Percentiles rank a stretch among this genome's conserved stretches.
phyloP scores from a whole-genome alignment of 2,888 invertebrate species.

The Thymelicus lineola region DNA sequence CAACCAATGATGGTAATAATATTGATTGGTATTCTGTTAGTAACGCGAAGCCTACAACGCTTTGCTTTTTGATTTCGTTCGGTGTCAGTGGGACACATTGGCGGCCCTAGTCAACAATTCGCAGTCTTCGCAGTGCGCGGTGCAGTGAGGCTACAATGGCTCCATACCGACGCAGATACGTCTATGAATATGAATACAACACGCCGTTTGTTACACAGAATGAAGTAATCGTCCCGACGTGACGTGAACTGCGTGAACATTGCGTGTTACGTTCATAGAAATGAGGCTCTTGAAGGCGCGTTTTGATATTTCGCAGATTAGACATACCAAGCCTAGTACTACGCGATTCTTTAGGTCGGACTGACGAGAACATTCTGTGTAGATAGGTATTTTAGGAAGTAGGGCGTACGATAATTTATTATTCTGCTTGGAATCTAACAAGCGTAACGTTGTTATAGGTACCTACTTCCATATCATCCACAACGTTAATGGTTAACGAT shows the following conservation, averaged over 20 bases:
- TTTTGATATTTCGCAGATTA: conserved; percentile 54
- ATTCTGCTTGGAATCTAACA: conserved; percentile 53
- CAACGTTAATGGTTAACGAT: too few relatives aligned
- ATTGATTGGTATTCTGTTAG: conserved; percentile 61
- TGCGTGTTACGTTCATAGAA: conserved; percentile 39
- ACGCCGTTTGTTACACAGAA: conserved; percentile 53
- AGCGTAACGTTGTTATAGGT: conserved; percentile 26
- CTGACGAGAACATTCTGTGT: conserved; percentile 37
- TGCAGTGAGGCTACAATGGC: conserved; percentile 19
- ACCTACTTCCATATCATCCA: too few relatives aligned
- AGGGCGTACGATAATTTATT: conserved; percentile 52
- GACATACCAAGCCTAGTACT: conserved; percentile 6
- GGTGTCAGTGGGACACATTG: conserved; percentile 75
- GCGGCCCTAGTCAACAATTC: conserved; percentile 52
- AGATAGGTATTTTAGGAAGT: conserved; percentile 55
- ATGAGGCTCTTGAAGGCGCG: conserved; percentile 42
- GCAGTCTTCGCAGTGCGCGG: conserved; percentile 51
- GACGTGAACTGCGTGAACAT: conserved; percentile 50
- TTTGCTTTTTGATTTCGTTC: conserved; percentile 70
- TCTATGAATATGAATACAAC: conserved; percentile 27
- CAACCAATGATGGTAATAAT: conserved; percentile 50
- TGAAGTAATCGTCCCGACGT: conserved; percentile 58
- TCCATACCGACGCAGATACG: neutral
- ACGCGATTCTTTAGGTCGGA: conserved; percentile 21
- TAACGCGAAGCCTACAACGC: conserved; percentile 45